Evolutionary conservation across 1,140 invertebrate species (phyloP), one percentile per base, ranked within the genome.

Genomic region (Phymorhynchus buccinoides): DNA sequence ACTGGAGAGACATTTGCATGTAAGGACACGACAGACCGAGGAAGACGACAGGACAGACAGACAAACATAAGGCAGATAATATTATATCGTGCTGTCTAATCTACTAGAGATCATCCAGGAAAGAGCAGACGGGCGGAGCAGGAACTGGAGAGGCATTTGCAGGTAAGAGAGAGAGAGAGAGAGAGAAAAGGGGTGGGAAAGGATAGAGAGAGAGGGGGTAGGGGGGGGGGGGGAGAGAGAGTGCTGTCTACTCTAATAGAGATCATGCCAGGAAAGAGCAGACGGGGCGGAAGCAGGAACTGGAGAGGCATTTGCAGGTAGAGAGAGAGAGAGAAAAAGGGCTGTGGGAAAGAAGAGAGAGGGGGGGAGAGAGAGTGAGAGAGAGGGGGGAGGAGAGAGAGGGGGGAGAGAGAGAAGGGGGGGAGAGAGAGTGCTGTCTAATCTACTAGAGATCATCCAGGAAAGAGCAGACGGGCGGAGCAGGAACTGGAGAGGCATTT

Each of bases 391-490:
- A 3, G 18, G 56, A 62, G 56, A 62, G 56, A 62, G 56, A 22
- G 56, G 18, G 6, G 56, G 56, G 56, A 27, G 16, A 27, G 56
- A 27, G 56, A 27, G 56, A 14, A 27, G 56, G 56, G 18, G 18
- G 56, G 56, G 56, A 22, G 6, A 18, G 18, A 48, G 44, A 18
- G 6, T 48, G 44, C 7, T 6, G 44, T 48, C 18, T 6, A 18
- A 48, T 48, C 7, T 48, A 27, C 87, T 92, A 66, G 91, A 92
- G 56, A 90, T 92, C 84, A 90, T 92, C 30, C 90, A 90, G 41
- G 91, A 91, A 41, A 86, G 91, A 35, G 91, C 90, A 0, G 90
- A 91, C 9, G 83, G 87, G 90, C 91, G 0, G 90, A 92, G 80
- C 85, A 88, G 80, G 90, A 92, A 85, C 87, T 92, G 44, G 90